Percentiles rank a stretch among this genome's conserved stretches.
phyloP scores from a whole-genome alignment of 1,140 invertebrate genomes.

The Wiebesia pumilae region DNA sequence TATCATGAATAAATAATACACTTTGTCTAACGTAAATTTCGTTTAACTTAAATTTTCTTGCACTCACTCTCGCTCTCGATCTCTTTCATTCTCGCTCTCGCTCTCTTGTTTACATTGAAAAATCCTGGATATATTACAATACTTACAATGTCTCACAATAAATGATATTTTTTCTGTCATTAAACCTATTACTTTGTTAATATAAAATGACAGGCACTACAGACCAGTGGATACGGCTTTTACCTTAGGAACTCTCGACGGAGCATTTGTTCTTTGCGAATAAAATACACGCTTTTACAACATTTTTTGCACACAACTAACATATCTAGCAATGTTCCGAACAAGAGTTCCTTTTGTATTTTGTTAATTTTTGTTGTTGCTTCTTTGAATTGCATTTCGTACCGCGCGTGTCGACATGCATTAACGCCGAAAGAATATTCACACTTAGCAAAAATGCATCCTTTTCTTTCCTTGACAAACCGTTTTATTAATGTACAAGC shows the following conservation, averaged over 20 bases:
- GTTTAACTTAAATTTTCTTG: slow-evolving; percentile 39
- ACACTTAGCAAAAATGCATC: slow-evolving; percentile 44
- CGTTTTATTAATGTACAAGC: slow-evolving; percentile 49
- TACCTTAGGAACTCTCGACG: slow-evolving; percentile 45
- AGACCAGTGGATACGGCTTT: slow-evolving; percentile 55
- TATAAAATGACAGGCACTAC: slow-evolving; percentile 64
- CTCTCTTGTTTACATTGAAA: slow-evolving; percentile 61
- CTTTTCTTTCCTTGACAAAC: slow-evolving; percentile 24
- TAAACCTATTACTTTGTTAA: slow-evolving; percentile 57
- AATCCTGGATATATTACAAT: slow-evolving; percentile 65
- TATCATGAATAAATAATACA: slow-evolving; percentile 47
- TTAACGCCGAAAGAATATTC: slow-evolving; percentile 31
- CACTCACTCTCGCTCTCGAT: neutral
- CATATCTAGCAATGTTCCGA: slow-evolving; percentile 53
- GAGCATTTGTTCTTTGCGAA: slow-evolving; percentile 40
- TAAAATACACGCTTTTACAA: slow-evolving; percentile 52
- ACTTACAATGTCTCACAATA: slow-evolving; percentile 61
- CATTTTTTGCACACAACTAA: slow-evolving; percentile 53
- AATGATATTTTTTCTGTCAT: slow-evolving; percentile 57
- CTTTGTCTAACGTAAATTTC: slow-evolving; percentile 42
- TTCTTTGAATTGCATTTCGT: slow-evolving; percentile 53
- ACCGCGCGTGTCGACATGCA: slow-evolving; percentile 2
- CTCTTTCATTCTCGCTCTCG: slow-evolving; percentile 1
- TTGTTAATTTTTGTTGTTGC: slow-evolving; percentile 33
- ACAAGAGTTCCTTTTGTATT: slow-evolving; percentile 54